phyloP scores from a whole-genome alignment of 2,113 vertebrate species.

The Aldabrachelys gigantea region DNA sequence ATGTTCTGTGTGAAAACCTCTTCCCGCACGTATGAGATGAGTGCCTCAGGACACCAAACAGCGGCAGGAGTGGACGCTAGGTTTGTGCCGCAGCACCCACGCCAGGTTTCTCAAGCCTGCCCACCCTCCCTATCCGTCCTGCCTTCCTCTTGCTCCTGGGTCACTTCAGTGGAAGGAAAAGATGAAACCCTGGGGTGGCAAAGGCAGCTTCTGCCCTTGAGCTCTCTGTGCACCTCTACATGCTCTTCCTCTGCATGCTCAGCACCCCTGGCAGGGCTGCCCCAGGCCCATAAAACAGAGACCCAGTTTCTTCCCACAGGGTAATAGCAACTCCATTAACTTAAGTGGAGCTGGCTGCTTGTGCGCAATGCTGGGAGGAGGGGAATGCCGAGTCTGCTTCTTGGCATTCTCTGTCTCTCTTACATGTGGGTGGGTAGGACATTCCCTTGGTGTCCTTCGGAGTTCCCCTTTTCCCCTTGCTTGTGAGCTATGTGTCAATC shows the following conservation, averaged over 20 bases:
- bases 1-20: slow-evolving; percentile 96
- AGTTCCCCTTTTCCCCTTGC: background rate
- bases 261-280: background rate
- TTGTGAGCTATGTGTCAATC: background rate
- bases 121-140: background rate
- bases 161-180: background rate
- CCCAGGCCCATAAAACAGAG: background rate
- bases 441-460: background rate
- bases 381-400: background rate
- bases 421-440: background rate
- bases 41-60: slow-evolving; percentile 95
- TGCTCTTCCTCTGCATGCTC: background rate
- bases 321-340: background rate
- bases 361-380: background rate
- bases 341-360: background rate
- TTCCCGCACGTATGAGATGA: slow-evolving; percentile 95
- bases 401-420: background rate
- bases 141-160: background rate
- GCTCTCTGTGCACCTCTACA: background rate
- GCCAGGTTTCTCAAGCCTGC: fast-evolving
- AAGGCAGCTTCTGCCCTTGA: background rate
- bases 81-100: slow-evolving; percentile 59
- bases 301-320: background rate
- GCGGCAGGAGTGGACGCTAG: slow-evolving; percentile 94
- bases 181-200: background rate